phyloP scores from a whole-genome alignment of 2,888 invertebrate species.

The Eupithecia vulgata region DNA sequence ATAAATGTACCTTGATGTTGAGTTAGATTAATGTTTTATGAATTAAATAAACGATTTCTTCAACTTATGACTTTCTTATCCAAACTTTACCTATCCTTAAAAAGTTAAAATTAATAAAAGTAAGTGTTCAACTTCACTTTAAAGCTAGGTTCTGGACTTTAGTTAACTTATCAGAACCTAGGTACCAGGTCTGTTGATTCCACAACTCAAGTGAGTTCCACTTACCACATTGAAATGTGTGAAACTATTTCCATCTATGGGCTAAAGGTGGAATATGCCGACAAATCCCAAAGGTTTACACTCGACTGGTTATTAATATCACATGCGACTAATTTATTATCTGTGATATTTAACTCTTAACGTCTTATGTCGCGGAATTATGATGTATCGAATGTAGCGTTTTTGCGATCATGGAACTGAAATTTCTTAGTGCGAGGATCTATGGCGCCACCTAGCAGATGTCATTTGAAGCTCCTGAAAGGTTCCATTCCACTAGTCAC shows the following conservation, averaged over 20 bases:
- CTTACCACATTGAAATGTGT: neutral
- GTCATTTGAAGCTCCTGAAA: neutral
- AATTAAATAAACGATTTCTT: constrained; percentile 38
- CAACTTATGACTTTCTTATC: neutral
- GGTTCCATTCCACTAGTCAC: too few species aligned
- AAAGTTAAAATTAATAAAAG: neutral
- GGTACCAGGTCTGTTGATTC: neutral
- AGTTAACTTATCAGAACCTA: too few species aligned
- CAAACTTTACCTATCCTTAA: neutral
- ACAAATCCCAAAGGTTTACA: too few species aligned
- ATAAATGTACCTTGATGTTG: constrained; percentile 38
- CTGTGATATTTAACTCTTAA: too few species aligned
- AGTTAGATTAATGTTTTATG: constrained; percentile 38
- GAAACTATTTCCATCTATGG: neutral
- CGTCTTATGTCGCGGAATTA: too few species aligned
- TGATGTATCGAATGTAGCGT: too few species aligned
- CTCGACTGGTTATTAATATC: too few species aligned
- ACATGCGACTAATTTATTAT: too few species aligned
- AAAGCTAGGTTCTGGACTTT: neutral
- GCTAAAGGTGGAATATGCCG: too few species aligned
- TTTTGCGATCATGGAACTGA: too few species aligned
- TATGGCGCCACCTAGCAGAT: neutral
- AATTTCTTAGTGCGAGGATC: neutral
- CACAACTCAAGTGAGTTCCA: neutral
- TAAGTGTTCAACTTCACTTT: neutral